These are phyloP conservation scores for Austrolebias charrua DNA, from an alignment of 2,797 vertebrate genomes.

Conservation along the genomic window DNA sequence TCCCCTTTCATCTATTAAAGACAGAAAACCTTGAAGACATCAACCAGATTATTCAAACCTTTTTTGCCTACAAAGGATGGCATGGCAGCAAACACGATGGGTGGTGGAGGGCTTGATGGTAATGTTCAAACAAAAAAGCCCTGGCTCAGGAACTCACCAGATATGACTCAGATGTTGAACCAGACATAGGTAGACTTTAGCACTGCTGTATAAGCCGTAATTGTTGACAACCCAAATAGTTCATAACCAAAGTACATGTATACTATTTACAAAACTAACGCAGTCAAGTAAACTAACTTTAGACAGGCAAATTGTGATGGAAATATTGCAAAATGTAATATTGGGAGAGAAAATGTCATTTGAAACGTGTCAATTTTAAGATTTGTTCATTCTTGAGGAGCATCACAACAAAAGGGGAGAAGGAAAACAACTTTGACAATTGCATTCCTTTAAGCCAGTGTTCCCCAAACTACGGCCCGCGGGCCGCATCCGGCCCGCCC, in stretches of 20 bases:
- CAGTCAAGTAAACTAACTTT: conserved; percentile 13
- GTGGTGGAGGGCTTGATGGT: neutral
- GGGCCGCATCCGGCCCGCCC: no score
- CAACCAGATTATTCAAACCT: neutral
- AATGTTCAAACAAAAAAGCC: neutral
- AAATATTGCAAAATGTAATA: conserved; percentile 35
- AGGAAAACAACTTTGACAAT: conserved; percentile 32
- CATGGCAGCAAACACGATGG: neutral
- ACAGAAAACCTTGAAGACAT: neutral
- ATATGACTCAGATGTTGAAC: neutral
- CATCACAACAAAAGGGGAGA: conserved; percentile 28
- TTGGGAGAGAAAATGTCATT: conserved; percentile 35
- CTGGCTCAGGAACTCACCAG: neutral
- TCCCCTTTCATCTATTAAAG: neutral
- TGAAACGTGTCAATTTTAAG: conserved; percentile 24
- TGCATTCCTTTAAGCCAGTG: conserved; percentile 42
- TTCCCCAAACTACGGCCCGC: no score
- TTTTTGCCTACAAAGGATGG: neutral
- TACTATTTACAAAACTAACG: conserved; percentile 18
- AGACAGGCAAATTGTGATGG: conserved; percentile 8
- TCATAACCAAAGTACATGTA: conserved; percentile 3
- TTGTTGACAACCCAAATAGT: neutral
- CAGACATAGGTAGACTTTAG: no score
- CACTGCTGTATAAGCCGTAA: neutral
- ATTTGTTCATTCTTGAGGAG: conserved; percentile 34